Percentiles rank a stretch among this genome's conserved stretches.
phyloP scores from a whole-genome alignment of 1,140 invertebrate genomes.

The Polyergus mexicanus region DNA sequence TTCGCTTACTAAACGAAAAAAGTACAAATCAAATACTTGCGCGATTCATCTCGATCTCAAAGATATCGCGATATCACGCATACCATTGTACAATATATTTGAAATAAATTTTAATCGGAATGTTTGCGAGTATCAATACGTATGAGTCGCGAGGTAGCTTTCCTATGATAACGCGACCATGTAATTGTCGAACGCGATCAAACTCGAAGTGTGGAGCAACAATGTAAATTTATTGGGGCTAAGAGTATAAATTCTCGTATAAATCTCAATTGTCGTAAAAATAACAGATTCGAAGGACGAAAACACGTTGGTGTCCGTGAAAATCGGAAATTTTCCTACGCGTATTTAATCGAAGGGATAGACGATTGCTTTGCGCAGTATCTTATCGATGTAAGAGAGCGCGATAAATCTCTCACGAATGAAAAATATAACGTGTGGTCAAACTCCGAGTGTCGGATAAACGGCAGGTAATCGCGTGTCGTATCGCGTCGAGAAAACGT shows the following conservation, averaged over 20 bases:
- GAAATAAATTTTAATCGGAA: neutral
- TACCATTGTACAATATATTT: neutral
- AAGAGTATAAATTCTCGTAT: neutral
- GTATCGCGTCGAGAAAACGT: neutral
- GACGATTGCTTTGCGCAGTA: slow-evolving; percentile 61
- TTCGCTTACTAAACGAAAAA: neutral
- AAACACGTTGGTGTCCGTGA: neutral
- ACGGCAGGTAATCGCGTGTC: slow-evolving; percentile 63
- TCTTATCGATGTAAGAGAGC: slow-evolving; percentile 71
- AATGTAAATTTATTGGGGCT: neutral
- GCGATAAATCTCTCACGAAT: slow-evolving; percentile 71
- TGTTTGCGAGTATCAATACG: neutral
- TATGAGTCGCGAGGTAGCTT: too few relatives aligned
- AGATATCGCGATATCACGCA: slow-evolving; percentile 3
- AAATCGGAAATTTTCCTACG: slow-evolving; percentile 64
- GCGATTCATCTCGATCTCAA: neutral
- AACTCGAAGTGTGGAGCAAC: neutral
- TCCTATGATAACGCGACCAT: neutral
- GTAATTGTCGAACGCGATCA: neutral
- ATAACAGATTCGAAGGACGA: neutral
- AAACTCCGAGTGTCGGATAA: slow-evolving; percentile 69
- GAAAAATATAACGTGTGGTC: slow-evolving; percentile 74
- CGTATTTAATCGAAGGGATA: slow-evolving; percentile 60
- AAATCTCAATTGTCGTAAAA: neutral
- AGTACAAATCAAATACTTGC: neutral